phyloP scores from a whole-genome alignment of 1,140 invertebrate species.

The Pristionchus pacificus region DNA sequence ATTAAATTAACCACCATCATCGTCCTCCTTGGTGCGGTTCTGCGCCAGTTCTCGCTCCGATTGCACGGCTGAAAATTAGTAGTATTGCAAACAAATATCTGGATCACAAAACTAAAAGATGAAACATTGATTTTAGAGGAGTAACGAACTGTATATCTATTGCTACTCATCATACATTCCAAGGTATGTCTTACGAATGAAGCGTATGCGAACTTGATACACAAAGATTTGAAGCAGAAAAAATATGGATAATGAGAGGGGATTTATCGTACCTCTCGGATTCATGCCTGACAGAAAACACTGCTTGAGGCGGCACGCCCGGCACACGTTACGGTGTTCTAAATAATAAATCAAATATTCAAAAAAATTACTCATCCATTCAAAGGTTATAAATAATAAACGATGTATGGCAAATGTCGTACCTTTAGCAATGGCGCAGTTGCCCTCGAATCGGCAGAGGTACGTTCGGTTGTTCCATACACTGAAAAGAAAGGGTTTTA shows the following conservation, averaged over 20 bases:
- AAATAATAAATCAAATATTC: neutral
- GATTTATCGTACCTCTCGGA: constrained; percentile 60
- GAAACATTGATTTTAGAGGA: too few species aligned
- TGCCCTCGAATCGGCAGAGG: constrained; percentile 34
- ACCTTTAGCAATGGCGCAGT: constrained; percentile 38
- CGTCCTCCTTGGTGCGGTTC: constrained; percentile 10
- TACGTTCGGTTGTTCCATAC: constrained; percentile 40
- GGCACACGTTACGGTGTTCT: constrained; percentile 64
- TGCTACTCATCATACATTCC: too few species aligned
- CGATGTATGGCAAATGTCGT: too few species aligned
- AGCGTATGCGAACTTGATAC: neutral
- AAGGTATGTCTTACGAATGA: too few species aligned
- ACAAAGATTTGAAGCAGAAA: neutral
- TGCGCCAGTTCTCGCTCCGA: constrained; percentile 26
- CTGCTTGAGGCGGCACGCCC: constrained; percentile 62
- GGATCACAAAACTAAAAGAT: too few species aligned
- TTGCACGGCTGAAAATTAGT: constrained; percentile 23
- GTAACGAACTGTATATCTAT: too few species aligned
- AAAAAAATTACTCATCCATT: too few species aligned
- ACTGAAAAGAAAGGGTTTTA: too few species aligned
- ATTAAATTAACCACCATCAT: constrained; percentile 24
- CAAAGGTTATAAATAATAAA: too few species aligned
- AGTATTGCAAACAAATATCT: too few species aligned
- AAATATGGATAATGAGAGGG: neutral
- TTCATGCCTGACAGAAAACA: constrained; percentile 65